Percentiles rank a stretch among this genome's conserved stretches.
Evolutionary conservation across 2,888 invertebrate genomes (phyloP).

Genomic region (Arrhopalites spinosus): DNA sequence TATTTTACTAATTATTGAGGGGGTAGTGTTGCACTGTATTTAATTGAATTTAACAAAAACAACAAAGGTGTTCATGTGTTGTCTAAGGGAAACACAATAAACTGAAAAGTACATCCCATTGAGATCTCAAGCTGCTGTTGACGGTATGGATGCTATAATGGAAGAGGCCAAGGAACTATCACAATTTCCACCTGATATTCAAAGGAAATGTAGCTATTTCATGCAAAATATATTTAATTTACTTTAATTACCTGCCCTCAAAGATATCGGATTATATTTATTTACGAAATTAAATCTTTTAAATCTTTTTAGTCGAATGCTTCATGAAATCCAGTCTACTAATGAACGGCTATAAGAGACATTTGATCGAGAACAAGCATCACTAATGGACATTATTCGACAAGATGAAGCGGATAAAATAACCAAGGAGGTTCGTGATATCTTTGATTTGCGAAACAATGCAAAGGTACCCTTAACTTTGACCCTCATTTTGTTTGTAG

Average conservation of each 20-base stretch:
- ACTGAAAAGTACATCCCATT: too few species aligned
- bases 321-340: background rate
- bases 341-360: constrained; percentile 1
- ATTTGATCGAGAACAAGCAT: background rate
- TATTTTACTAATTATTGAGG: too few species aligned
- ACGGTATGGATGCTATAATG: background rate
- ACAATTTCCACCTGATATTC: background rate
- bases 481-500: background rate
- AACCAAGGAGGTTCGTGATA: constrained; percentile 2
- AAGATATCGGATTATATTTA: too few species aligned
- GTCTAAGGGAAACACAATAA: too few species aligned
- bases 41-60: too few species aligned
- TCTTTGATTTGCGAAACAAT: constrained; percentile 15
- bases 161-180: constrained; percentile 10
- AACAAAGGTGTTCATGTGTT: too few species aligned
- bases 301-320: constrained; percentile 17
- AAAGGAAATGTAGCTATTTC: too few species aligned
- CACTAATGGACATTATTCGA: background rate
- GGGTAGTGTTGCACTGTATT: too few species aligned
- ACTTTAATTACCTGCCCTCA: too few species aligned
- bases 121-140: background rate
- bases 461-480: constrained; percentile 19
- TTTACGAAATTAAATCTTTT: too few species aligned
- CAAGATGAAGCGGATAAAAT: background rate
- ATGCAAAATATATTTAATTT: too few species aligned